These are phyloP conservation scores for Chironomus tentans DNA, from an alignment of 2,888 invertebrate species.

Conservation along the genomic window DNA sequence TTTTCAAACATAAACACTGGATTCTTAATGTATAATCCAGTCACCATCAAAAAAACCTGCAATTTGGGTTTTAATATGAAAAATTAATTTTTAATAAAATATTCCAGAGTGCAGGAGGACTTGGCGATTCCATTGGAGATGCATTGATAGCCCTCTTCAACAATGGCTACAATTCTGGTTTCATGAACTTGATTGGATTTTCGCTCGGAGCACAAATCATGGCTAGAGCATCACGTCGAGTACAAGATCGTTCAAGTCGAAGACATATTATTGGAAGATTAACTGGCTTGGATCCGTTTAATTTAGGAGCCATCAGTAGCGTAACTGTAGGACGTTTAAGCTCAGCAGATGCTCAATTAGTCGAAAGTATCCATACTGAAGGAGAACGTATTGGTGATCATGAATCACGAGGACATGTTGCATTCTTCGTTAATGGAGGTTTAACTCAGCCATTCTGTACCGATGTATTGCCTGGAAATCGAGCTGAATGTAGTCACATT, in stretches of 20 bases:
- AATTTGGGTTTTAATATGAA: no score
- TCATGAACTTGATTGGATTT: conserved; percentile 1
- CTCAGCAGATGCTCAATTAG: not conserved
- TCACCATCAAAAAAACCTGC: no score
- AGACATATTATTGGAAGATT: not conserved
- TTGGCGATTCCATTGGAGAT: not conserved
- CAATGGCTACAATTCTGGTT: not conserved
- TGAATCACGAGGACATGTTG: not conserved
- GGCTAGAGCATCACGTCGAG: not conserved
- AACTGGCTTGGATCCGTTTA: not conserved
- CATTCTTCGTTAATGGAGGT: conserved; percentile 1
- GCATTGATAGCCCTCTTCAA: not conserved
- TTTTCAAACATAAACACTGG: no score
- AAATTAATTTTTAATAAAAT: no score
- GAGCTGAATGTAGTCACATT: not conserved
- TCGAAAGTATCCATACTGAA: not conserved
- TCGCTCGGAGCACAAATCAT: not conserved
- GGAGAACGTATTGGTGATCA: not conserved
- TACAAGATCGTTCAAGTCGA: not conserved
- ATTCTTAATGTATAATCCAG: not conserved
- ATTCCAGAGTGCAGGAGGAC: not conserved
- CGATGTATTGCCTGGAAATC: not conserved
- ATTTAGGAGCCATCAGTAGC: not conserved
- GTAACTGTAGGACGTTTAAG: not conserved
- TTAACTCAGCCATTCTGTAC: conserved; percentile 4